Base-by-base conservation (phyloP, 2,797 vertebrate genomes). In the Cuniculus paca region DNA sequence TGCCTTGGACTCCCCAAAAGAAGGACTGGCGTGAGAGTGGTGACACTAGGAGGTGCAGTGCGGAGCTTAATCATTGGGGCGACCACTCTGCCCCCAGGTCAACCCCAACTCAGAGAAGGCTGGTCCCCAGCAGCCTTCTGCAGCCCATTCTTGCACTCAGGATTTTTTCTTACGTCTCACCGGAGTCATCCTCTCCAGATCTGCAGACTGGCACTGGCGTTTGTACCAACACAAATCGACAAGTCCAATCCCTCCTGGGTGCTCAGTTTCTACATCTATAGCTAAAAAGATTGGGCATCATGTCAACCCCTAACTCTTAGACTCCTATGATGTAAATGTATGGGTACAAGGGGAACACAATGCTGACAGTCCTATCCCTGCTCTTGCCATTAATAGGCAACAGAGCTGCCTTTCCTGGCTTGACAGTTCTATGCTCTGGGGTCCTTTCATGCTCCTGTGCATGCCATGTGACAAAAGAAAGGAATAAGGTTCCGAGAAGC, bases 1-100 rank as follows among this genome's bases (percentile, higher is more conserved):
- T 91, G 90, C 52, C 54, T 45, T 34, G 48, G n/a, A 74, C 88
- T 96, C 89, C 80, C 26, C 9, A 68, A 91, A 81, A 36, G 75
- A 65, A 91, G 61, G 77, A 89, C 61, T 61, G 74, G 50, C 10
- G 0, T 68, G 74, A 36, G 6, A 68, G 24, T 8, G 6, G 68
- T 26, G 61, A 42, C 84, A 86, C 87, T n/a, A 10, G 74, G 68
- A 80, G 72, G 28, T 54, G n/a, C 11, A 54, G 75, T 16, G 16
- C 22, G 0, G 58, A 92, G 65, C 34, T 17, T 7, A 28, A 88
- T 82, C 83, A n/a, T 54, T 52, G 58, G 48, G 87, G 39, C 52
- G 31, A 56, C 6, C 45, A 28, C 5, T 68, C 20, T 52, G n/a
- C n/a, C 83, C 87, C 58, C 63, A 61, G 45, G 61, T 52, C 63